Base-by-base conservation (phyloP, 2,888 invertebrate genomes). In the Eugnorisma glareosa region DNA sequence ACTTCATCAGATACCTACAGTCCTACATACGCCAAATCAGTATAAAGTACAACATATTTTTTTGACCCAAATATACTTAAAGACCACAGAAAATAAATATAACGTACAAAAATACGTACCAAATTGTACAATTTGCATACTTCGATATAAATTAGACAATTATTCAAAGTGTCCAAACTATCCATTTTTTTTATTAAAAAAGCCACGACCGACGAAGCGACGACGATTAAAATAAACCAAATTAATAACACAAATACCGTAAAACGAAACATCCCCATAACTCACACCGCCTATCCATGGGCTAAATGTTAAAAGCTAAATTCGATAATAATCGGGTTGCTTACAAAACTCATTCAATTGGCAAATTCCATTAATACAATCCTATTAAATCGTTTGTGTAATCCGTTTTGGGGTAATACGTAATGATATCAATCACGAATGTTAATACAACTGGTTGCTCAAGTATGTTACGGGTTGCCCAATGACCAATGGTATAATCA, bases 311-410 rank as follows among this genome's bases (percentile, higher is more conserved):
- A 63, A 83, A 81, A 71, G 84, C 59, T 67, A 72, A 71, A 86
- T 68, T 68, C 80, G 61, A 66, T 80, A 31, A 67, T 72, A 80
- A 73, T 75, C 61, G 24, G 35, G 24, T 37, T 73, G 37, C 71
- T 48, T 51, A 45, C 63, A 40, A 76, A 70, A 82, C 71, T 64
- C 75, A 87, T 70, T 82, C 66, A 80, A 84, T 84, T 61, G 78
- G 68, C 31, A 80, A 81, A 87, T 80, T 78, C 75, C 80, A 84
- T 80, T 84, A 82, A 64, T 82, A 61, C 54, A 59, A 88, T 86
- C 67, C 85, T 48, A 59, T 84, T 84, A 68, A 67, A 73, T 72
- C 57, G 48, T 6, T 63, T 61, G 66, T 68, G 74, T 79, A 84
- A 88, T 84, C 80, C 63, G 75, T 54, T 80, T 80, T 67, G 67